Evolutionary conservation across 1,140 invertebrate genomes (phyloP), one percentile per base, ranked within the genome.

Genomic region (Mya arenaria): DNA sequence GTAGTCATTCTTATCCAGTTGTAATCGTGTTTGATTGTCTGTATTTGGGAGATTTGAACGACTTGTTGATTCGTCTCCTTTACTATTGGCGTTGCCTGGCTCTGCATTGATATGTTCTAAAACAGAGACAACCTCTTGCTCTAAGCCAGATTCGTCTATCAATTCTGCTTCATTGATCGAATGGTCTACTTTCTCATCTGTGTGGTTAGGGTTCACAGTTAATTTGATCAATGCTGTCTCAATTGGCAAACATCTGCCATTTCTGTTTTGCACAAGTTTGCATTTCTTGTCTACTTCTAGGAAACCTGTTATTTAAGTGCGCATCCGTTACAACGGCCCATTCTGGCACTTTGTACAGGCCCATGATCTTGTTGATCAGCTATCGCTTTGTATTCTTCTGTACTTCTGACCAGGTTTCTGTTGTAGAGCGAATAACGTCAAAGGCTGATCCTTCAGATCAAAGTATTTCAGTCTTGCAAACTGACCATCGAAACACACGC

Each of bases 401-500:
- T 19, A 72, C 39, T 10, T 34, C 15, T 13, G 48, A 2, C 69
- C 69, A 72, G 25, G 34, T 3, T 44, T 44, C 19, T 48, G 44
- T 48, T 72, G 69, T 19, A 3, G 36, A 3, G 48, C 28, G 30
- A 55, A 72, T 19, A 72, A 32, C 1, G 48, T 55, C 15, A 72
- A n/a, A 25, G 68, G 68, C 6, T 71, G 36, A 15, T 32, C 28
- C 10, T 48, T 8, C 6, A 8, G 2, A 30, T 71, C 68, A 19
- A 2, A 10, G 41, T 71, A 41, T 48, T 55, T 72, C 28, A 72
- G 44, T 4, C 1, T 6, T 32, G 44, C 44, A 56, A 72, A 72
- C 23, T 72, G 69, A 3, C 69, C 41, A 72, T 56, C 69, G 34
- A 72, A 72, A 4, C 41, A 3, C 23, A 34, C 13, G n/a, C 69